Conservation (phyloP, 2,113 vertebrate species). For the Anoura caudifer region DNA sequence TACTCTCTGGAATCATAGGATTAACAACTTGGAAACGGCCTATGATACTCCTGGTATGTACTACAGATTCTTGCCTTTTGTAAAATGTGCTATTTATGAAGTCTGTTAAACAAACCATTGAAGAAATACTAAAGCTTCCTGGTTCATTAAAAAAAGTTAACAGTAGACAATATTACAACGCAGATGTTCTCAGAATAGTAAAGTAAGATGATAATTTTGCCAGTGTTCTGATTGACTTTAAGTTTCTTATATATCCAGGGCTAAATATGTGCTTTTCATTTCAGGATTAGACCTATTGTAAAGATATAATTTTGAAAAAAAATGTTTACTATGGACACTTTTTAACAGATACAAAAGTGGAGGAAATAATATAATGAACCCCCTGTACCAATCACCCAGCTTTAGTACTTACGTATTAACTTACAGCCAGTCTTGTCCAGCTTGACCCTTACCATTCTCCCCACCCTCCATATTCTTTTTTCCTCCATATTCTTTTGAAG, state of each 20-base stretch:
- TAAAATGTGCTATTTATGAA: slow-evolving; percentile 6
- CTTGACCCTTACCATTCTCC: not conserved
- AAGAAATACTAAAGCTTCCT: not conserved
- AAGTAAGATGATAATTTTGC: not conserved
- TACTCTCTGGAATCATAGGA: slow-evolving; percentile 89
- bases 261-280: not conserved
- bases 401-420: not conserved
- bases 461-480: not conserved
- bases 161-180: not conserved
- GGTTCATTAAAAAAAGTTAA: not conserved
- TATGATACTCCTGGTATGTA: slow-evolving; percentile 87
- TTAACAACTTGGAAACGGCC: slow-evolving; percentile 88
- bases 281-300: not conserved
- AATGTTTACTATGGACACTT: not conserved
- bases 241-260: not conserved
- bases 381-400: not conserved
- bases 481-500: not conserved
- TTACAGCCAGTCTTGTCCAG: not conserved
- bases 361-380: not conserved
- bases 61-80: not conserved
- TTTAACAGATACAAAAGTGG: not conserved
- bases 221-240: not conserved
- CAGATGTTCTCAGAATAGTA: not conserved
- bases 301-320: not conserved
- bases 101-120: not conserved